phyloP scores from a whole-genome alignment of 2,888 invertebrate genomes.

The Cosmorhoe ocellata region DNA sequence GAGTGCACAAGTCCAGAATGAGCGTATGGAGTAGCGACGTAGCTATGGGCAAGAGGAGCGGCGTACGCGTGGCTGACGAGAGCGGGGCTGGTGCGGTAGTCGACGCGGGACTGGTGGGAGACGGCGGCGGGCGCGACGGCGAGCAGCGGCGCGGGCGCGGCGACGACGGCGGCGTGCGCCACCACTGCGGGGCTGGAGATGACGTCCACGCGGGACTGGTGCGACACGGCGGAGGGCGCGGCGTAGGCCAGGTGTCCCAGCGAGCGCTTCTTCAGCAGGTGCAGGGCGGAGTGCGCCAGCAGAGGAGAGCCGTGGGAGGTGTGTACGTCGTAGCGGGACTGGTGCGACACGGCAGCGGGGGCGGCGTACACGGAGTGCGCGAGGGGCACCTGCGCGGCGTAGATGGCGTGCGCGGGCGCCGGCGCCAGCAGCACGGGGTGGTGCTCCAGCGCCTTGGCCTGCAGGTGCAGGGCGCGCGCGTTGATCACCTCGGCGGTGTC shows the following conservation, averaged over 20 bases:
- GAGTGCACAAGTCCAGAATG: conserved; percentile 49
- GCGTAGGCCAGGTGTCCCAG: conserved; percentile 49
- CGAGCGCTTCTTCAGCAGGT: conserved; percentile 54
- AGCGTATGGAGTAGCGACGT: conserved; percentile 36
- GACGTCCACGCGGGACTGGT: conserved; percentile 57
- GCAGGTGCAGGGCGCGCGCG: conserved; percentile 73
- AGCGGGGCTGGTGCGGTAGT: conserved; percentile 53
- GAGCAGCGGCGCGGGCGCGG: conserved; percentile 38
- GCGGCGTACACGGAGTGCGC: conserved; percentile 42
- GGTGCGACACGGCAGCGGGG: conserved; percentile 49
- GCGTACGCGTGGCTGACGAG: conserved; percentile 49
- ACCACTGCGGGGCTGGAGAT: conserved; percentile 42
- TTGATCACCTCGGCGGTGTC: conserved; percentile 77
- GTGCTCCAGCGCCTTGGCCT: conserved; percentile 73
- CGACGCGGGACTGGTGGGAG: conserved; percentile 66
- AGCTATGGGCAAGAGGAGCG: conserved; percentile 42
- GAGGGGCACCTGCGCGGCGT: conserved; percentile 40
- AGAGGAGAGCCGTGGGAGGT: conserved; percentile 45
- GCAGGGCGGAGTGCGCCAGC: conserved; percentile 46
- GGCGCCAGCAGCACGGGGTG: conserved; percentile 56
- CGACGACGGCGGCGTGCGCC: conserved; percentile 31
- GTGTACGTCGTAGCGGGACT: conserved; percentile 30
- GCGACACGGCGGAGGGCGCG: conserved; percentile 52
- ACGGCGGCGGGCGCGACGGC: conserved; percentile 51
- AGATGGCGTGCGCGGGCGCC: conserved; percentile 54